These are phyloP conservation scores for Poliocrania exsul DNA, from an alignment of 2,797 vertebrate genomes.

Conservation along the genomic window DNA sequence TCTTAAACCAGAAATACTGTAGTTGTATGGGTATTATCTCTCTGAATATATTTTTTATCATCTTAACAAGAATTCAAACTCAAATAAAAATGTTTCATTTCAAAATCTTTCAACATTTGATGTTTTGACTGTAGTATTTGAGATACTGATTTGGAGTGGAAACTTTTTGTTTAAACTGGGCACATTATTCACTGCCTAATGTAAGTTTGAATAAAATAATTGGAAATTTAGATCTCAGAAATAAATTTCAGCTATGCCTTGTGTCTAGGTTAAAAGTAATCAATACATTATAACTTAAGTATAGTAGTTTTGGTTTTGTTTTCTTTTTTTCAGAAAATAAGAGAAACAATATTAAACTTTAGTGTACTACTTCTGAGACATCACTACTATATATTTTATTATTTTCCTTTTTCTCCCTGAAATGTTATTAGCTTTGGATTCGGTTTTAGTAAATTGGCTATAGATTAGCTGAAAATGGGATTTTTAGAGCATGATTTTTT, in stretches of 20 bases:
- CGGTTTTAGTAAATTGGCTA: background rate
- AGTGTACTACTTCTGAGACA: background rate
- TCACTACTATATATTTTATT: background rate
- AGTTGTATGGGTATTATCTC: background rate
- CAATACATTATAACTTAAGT: background rate
- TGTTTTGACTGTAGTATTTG: background rate
- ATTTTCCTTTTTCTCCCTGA: accelerated
- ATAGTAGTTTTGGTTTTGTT: background rate
- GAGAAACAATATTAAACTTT: background rate
- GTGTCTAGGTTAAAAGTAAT: background rate
- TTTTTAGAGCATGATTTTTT: background rate
- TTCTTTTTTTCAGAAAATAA: background rate
- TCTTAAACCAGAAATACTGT: background rate
- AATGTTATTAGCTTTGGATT: background rate
- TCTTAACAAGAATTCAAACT: background rate
- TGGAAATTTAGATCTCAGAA: background rate
- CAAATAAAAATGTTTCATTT: background rate
- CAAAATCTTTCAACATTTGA: background rate
- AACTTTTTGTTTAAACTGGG: background rate
- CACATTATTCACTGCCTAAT: background rate
- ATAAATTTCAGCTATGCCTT: background rate
- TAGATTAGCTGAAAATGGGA: background rate
- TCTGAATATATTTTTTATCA: background rate
- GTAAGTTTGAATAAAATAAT: background rate
- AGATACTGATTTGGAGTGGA: background rate